Evolutionary conservation across 2,888 invertebrate species (phyloP).

Genomic region (Ptilodon capucinus): DNA sequence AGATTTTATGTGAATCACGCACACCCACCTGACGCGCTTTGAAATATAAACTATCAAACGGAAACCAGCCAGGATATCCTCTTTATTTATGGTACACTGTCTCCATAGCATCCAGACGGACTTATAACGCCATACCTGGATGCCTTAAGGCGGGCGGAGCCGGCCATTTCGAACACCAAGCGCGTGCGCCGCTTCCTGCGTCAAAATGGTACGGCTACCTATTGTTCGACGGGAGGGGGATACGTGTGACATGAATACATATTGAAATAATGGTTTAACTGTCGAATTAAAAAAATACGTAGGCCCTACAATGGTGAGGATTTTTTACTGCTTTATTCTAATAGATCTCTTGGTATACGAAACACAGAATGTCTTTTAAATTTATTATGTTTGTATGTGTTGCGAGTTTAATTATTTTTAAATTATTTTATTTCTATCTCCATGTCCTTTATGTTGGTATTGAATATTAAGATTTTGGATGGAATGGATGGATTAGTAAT

Average conservation of each 20-base stretch:
- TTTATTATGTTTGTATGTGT: slow-evolving; percentile 9
- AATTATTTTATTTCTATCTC: background rate
- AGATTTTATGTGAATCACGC: slow-evolving; percentile 53
- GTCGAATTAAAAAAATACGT: slow-evolving; percentile 59
- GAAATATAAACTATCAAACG: slow-evolving; percentile 52
- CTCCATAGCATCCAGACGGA: slow-evolving; percentile 71
- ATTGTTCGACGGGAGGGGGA: slow-evolving; percentile 76
- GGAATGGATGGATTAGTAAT: too few species aligned
- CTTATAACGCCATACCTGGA: slow-evolving; percentile 59
- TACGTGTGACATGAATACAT: slow-evolving; percentile 68
- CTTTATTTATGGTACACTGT: slow-evolving; percentile 65
- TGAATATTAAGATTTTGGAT: too few species aligned
- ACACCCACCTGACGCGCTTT: slow-evolving; percentile 30
- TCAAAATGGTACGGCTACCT: slow-evolving; percentile 72
- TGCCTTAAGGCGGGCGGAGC: slow-evolving; percentile 55
- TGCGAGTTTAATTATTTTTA: background rate
- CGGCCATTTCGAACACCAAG: slow-evolving; percentile 65
- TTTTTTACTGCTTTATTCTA: slow-evolving; percentile 19
- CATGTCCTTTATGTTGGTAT: too few species aligned
- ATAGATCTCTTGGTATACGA: slow-evolving; percentile 32
- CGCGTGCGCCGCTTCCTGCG: slow-evolving; percentile 79
- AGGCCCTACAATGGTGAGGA: slow-evolving; percentile 32
- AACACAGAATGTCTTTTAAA: slow-evolving; percentile 21
- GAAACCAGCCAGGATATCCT: slow-evolving; percentile 76
- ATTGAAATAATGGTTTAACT: slow-evolving; percentile 51